Evolutionary conservation across 2,888 invertebrate genomes (phyloP).

Genomic region (Sphecodes monilicornis): DNA sequence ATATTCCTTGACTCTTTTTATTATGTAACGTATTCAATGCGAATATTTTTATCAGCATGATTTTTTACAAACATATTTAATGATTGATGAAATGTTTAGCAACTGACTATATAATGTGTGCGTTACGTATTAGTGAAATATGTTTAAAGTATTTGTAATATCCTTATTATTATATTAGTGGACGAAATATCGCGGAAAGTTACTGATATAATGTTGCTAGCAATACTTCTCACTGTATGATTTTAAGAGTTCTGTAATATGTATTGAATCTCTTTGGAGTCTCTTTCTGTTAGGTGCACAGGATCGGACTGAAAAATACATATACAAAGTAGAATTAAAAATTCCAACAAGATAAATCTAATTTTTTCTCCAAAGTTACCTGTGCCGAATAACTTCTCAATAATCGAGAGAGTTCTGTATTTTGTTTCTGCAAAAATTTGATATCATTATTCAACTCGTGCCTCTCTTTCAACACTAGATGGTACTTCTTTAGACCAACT

Average conservation of each 20-base stretch:
- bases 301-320: conserved; percentile 34
- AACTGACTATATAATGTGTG: background rate
- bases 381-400: conserved; percentile 87
- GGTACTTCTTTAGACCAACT: conserved; percentile 88
- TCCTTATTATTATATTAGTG: conserved; percentile 29
- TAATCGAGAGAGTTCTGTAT: conserved; percentile 89
- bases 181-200: conserved; percentile 31
- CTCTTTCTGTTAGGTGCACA: conserved; percentile 7
- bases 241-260: conserved; percentile 13
- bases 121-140: background rate
- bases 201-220: conserved; percentile 37
- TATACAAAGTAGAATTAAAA: background rate
- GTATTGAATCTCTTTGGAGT: background rate
- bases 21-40: conserved; percentile 1
- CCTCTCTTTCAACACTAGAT: conserved; percentile 88
- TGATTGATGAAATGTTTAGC: conserved; percentile 1
- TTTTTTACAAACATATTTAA: conserved; percentile 20
- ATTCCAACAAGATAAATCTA: background rate
- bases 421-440: conserved; percentile 88
- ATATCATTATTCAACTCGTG: conserved; percentile 89
- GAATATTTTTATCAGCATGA: background rate
- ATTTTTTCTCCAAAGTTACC: conserved; percentile 57
- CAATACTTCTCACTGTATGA: conserved; percentile 7
- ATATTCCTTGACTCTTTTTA: conserved; percentile 17
- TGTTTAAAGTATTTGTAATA: conserved; percentile 14